Evolutionary conservation across 2,113 vertebrate species (phyloP), one percentile per base, ranked within the genome.

Genomic region (Peromyscus leucopus): DNA sequence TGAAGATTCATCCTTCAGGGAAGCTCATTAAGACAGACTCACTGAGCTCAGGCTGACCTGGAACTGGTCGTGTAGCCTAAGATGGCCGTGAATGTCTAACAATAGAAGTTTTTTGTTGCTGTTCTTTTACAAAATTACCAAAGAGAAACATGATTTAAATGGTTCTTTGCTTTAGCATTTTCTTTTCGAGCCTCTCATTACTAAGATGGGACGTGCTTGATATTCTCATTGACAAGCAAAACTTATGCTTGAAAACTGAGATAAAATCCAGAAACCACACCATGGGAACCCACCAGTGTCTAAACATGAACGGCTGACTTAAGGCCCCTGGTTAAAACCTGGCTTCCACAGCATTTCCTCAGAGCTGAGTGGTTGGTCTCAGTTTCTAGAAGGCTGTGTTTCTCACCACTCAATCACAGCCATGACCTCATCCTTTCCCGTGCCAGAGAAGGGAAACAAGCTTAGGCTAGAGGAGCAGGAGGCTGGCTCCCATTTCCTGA

Each of bases 321-420:
- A 85, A 96, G 26, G 42, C 28, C 24, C 17, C 75, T 95, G 93
- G 95, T 94, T 71, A 95, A 92, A 95, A 79, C 71, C 90, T 89
- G 93, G 85, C 85, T 92, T 74, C 89, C 63, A 85, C 21, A 80
- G 57, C 51, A 67, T 75, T 91, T 94, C 78, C 63, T 57, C 9
- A 36, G 15, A 95, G 75, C 86, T n/a, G n/a, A 79, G 76, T 10
- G n/a, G n/a, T 75, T 59, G 63, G 75, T 90, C 63, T 90, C 5
- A 0, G 19, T 69, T 57, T 90, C 90, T 96, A 42, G 87, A 79
- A 79, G 79, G 39, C 95, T 63, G 79, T 5, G 2, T 42, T 21
- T 92, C 88, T 90, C 83, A 12, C 46, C 21, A 26, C 28, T 75
- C 87, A 59, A 4, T 89, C 19, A 5, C 1, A 28, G 7, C 51